Evolutionary conservation across 2,888 invertebrate genomes (phyloP).

Genomic region (Caenorhabditis zanzibari): DNA sequence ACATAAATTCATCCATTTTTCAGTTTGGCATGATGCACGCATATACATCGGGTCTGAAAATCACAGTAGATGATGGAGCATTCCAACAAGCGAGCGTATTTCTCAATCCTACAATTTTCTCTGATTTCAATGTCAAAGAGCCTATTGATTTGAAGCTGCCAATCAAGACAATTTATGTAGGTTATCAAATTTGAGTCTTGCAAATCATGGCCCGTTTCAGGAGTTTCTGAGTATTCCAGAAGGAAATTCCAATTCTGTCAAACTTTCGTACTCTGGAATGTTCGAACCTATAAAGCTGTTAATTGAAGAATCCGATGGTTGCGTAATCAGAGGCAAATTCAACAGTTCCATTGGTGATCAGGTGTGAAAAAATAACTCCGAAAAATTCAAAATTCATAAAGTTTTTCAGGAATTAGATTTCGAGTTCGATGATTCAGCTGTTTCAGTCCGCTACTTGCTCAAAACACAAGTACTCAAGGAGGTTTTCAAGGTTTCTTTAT

Average conservation of each 20-base stretch:
- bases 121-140: constrained; percentile 51
- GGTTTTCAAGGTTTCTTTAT: constrained; percentile 31
- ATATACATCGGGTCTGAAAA: constrained; percentile 51
- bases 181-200: neutral
- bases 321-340: constrained; percentile 58
- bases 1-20: neutral
- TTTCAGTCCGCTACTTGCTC: constrained; percentile 45
- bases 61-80: constrained; percentile 64
- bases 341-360: constrained; percentile 57
- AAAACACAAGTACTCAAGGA: constrained; percentile 58
- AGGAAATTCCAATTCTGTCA: constrained; percentile 47
- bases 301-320: constrained; percentile 62
- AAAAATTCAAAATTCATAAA: neutral
- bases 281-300: constrained; percentile 58
- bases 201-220: constrained; percentile 1
- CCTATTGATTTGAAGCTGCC: constrained; percentile 50
- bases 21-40: constrained; percentile 62
- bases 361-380: neutral
- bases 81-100: constrained; percentile 68
- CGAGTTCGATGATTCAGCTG: constrained; percentile 42
- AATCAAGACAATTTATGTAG: constrained; percentile 54
- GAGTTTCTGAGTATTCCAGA: constrained; percentile 67
- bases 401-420: constrained; percentile 51
- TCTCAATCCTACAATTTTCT: constrained; percentile 60
- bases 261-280: constrained; percentile 62